Percentiles rank a stretch among this genome's conserved stretches.
Conservation (phyloP, 2,888 invertebrate genomes). For the Cybosia mesomella region DNA sequence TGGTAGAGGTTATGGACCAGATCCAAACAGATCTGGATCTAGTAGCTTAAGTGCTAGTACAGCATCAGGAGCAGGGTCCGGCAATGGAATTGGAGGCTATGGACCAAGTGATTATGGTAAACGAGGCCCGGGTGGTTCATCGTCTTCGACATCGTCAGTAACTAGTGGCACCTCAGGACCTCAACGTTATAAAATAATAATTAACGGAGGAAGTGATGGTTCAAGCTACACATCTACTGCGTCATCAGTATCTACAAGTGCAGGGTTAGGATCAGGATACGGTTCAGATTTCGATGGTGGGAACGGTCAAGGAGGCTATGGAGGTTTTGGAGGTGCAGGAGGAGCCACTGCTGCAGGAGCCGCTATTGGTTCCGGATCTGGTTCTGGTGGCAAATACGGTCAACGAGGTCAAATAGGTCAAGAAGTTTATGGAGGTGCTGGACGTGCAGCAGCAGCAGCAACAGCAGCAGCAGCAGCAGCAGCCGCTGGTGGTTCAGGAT, state of each 20-base stretch:
- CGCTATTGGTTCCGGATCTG: not conserved
- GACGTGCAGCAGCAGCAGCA: conserved; percentile 1
- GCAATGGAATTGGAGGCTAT: not conserved
- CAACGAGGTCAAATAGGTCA: not conserved
- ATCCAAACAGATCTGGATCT: not conserved
- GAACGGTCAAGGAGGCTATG: not conserved
- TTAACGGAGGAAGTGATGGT: conserved; percentile 4
- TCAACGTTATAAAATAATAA: not conserved
- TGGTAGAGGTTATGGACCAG: not conserved
- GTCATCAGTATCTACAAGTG: conserved; percentile 14
- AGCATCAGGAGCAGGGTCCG: conserved; percentile 13
- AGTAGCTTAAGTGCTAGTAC: not conserved
- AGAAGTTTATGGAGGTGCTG: not conserved
- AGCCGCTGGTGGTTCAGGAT: conserved; percentile 18
- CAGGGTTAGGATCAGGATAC: conserved; percentile 8
- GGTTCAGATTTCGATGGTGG: not conserved
- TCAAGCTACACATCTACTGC: conserved; percentile 18
- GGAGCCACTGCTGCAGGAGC: conserved; percentile 10
- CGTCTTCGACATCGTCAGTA: not conserved
- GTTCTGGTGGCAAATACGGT: too few species aligned
- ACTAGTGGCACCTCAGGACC: not conserved
- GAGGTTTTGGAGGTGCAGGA: not conserved
- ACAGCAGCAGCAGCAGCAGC: not conserved
- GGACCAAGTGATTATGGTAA: not conserved
- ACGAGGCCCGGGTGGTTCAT: not conserved